Evolutionary conservation across 2,888 invertebrate species (phyloP), one percentile per base, ranked within the genome.

Genomic region (Leucoptera coffeella): DNA sequence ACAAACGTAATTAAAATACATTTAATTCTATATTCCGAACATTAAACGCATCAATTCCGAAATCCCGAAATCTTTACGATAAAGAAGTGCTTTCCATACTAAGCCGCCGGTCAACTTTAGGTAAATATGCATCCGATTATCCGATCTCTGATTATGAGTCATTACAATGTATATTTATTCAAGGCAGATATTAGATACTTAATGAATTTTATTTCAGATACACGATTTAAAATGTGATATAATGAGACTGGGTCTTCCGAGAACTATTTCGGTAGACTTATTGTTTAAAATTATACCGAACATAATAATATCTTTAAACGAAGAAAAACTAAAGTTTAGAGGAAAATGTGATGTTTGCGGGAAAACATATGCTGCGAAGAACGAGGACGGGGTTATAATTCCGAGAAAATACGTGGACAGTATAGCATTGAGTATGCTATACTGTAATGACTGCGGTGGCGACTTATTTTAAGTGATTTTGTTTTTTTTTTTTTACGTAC

Each of bases 181-280:
- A n/a, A n/a, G n/a, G n/a, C n/a, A n/a, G n/a, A n/a, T n/a, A 17
- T 17, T 17, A 7, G 17, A 17, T 17, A 17, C 17, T 28, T 22
- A 20, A 24, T 15, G 17, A 13, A 22, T 22, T 25, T 22, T 25
- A 22, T 12, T 22, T 14, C 20, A 14, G 21, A 22, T 25, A 17
- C 17, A 17, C 17, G 17, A 17, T 17, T n/a, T 17, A 17, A 17
- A 17, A 17, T 17, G 17, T 17, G 17, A 17, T 9, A 17, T 17
- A 17, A 17, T 17, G 17, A 17, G 17, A 17, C 17, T 17, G 6
- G 17, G 17, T 17, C 17, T 17, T 17, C 9, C 17, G 9, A 17
- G 17, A 17, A 17, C 17, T 6, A 17, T 17, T 17, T 17, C 9
- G 17, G 17, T 9, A 17, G 17, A 17, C 17, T 17, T 17, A 9